Evolutionary conservation across 1,140 invertebrate species (phyloP), one percentile per base, ranked within the genome.

Genomic region (Drosophila simulans): DNA sequence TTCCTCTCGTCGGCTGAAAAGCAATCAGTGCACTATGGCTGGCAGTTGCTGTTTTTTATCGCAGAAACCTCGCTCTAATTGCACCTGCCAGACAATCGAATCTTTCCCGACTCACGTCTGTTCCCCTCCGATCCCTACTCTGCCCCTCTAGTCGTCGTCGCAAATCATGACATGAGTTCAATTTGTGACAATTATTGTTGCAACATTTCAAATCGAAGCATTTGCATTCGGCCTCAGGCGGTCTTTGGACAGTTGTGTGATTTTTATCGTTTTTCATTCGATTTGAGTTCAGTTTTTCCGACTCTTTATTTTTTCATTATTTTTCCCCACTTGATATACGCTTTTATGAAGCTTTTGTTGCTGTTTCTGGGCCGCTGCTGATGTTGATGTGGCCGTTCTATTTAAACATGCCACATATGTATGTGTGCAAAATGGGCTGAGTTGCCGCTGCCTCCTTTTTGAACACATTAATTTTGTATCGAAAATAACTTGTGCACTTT

Each of bases 101-200:
- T 75, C 37, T 52, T 54, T 37, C 49, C 68, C 55, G 59, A 42
- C 59, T 51, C 46, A 45, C 60, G 27, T 49, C 37, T 52, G 46
- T 15, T 13, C 0, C 4, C 13, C 37, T 13, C 12, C 49, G 20
- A 15, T 52, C 10, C 13, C 42, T 17, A 20, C 17, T 10, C 43
- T 35, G 15, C 35, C 62, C 63, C 37, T 10, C 39, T 22, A 10
- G 25, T 15, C 55, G 65, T 60, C 51, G 52, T 77, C 75, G 59
- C 76, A 78, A 78, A 78, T 78, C 76, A 78, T 78, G 75, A 78
- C 76, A 78, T 78, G 76, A 78, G 76, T 78, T 78, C 76, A 78
- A 78, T 78, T 78, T 78, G 74, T 78, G 76, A 78, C 76, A 77
- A 78, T 78, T 78, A 78, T 78, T 78, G 76, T 78, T 78, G 76